A percentile compares a stretch with the other conserved stretches of the same genome.
Conservation (phyloP, 1,140 invertebrate genomes). For the Drosophila obscura region DNA sequence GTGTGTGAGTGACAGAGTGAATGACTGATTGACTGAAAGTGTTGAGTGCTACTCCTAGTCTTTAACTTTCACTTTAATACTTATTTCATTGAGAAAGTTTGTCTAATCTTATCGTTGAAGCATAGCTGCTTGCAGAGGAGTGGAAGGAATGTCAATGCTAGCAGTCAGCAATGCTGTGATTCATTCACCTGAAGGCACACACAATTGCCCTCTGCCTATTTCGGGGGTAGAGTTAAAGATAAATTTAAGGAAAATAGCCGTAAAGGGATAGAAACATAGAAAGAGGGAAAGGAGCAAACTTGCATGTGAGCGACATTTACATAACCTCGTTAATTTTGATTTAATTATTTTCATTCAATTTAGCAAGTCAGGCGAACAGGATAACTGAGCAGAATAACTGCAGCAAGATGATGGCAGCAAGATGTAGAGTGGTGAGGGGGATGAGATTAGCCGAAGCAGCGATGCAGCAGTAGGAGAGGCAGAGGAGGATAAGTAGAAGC, state of each 20-base stretch:
- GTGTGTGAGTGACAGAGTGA: too few species aligned
- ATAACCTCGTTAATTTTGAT: constrained; percentile 74
- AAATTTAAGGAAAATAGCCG: background rate
- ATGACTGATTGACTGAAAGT: too few species aligned
- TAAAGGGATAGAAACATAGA: constrained; percentile 13
- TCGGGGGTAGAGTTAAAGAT: constrained; percentile 10
- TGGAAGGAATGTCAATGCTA: too few species aligned
- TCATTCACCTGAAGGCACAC: too few species aligned
- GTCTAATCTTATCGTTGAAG: too few species aligned
- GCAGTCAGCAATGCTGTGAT: too few species aligned
- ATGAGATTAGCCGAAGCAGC: too few species aligned
- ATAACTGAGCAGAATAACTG: constrained; percentile 7
- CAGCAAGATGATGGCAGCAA: background rate
- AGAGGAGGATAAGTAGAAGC: background rate
- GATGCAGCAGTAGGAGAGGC: background rate
- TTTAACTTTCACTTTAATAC: too few species aligned
- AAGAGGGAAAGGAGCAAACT: background rate
- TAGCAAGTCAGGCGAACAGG: constrained; percentile 58
- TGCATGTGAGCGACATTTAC: constrained; percentile 66
- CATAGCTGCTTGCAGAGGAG: too few species aligned
- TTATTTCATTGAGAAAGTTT: too few species aligned
- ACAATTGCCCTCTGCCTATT: constrained; percentile 7
- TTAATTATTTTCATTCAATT: constrained; percentile 79
- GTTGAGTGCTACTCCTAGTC: too few species aligned
- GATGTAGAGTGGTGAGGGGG: too few species aligned